Base-by-base conservation (phyloP, 2,113 vertebrate genomes). In the Semnornis frantzii region DNA sequence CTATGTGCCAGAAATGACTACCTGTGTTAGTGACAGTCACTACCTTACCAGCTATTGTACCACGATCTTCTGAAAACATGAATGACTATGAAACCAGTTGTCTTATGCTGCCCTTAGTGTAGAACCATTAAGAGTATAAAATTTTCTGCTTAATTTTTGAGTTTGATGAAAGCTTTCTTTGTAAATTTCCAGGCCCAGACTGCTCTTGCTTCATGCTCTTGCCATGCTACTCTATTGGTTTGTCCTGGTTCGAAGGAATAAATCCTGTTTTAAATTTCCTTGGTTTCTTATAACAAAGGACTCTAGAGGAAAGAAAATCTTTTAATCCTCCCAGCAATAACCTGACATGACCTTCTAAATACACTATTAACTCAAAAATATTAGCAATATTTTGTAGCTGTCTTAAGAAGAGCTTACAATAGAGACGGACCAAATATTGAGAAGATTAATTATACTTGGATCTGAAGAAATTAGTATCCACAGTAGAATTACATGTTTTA, bases 191-290 rank as follows among this genome's bases (percentile, higher is more conserved):
- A 96, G 93, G 96, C 95, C 94, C 95, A 95, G 94, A 94, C 93
- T 97, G 55, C 82, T 97, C 93, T 94, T 96, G 94, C 96, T 95
- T 92, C 94, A 91, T 92, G 74, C 80, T 95, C 91, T 96, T 94
- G 79, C 88, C 75, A 96, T 71, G 87, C 93, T 95, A 89, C 66
- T 96, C 93, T 92, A n/a, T 93, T 94, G 94, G 92, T 92, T 96
- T 97, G 95, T 97, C 95, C 85, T 2, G 71, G 87, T 92, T 96
- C 63, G 79, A 87, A 95, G 95, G 95, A 97, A 95, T 98, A 97
- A 98, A 98, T 97, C 97, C 97, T 98, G 97, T 97, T 98, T 98
- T 97, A 97, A 66, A 84, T 97, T 95, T 96, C 93, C 92, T 97
- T 96, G 93, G 96, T 97, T 97, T 97, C 95, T 97, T 97, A 88